A percentile compares a stretch with the other conserved stretches of the same genome.
phyloP scores from a whole-genome alignment of 1,140 invertebrate species.

The Bombus pascuorum region DNA sequence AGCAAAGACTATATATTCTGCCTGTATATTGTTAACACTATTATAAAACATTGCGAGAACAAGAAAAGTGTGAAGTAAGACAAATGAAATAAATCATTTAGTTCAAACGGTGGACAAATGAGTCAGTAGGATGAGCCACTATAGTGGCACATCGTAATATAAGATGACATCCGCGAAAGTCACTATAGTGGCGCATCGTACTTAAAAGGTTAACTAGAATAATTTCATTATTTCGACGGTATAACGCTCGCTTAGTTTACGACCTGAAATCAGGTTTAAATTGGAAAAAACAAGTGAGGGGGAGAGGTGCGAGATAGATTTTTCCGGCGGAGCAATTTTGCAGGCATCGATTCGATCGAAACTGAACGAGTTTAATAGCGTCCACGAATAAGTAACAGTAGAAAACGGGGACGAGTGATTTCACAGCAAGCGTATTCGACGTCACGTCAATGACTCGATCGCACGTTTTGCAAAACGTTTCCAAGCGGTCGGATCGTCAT shows the following conservation, averaged over 20 bases:
- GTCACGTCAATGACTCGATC: conserved; percentile 5
- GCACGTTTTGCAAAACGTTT: background rate
- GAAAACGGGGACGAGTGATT: conserved; percentile 4
- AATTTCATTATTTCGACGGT: background rate
- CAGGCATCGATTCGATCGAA: background rate
- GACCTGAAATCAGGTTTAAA: background rate
- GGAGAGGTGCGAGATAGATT: background rate
- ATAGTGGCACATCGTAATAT: no score
- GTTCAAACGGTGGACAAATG: no score
- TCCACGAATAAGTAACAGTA: conserved; percentile 7
- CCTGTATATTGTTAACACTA: no score
- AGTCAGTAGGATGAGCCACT: no score
- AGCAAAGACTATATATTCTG: no score
- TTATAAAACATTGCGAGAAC: no score
- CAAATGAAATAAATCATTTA: no score
- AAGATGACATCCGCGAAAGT: no score
- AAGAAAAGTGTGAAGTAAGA: no score
- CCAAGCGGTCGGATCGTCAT: conserved; percentile 11
- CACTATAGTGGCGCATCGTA: no score
- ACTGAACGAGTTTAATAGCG: background rate
- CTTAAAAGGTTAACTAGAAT: no score
- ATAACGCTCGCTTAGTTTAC: background rate
- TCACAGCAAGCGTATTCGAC: conserved; percentile 1
- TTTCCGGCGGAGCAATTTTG: background rate
- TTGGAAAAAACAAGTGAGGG: background rate